phyloP scores from a whole-genome alignment of 1,140 invertebrate species.

The Acromyrmex charruanus region DNA sequence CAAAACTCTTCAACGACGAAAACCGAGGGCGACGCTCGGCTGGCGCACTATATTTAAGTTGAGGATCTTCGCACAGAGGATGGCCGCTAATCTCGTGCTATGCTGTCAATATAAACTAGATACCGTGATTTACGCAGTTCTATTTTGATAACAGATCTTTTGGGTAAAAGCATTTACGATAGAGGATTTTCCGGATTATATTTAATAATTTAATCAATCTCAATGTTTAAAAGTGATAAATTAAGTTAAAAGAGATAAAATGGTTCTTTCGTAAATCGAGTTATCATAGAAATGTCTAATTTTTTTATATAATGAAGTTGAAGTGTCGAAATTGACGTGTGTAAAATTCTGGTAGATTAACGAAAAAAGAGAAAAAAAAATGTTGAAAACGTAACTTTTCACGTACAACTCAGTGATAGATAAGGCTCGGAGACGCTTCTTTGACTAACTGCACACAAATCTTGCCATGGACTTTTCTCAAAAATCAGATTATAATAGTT shows the following conservation, averaged over 20 bases:
- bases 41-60: slow-evolving; percentile 81
- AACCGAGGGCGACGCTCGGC: slow-evolving; percentile 72
- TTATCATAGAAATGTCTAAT: no score
- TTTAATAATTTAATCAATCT: neutral
- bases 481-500: no score
- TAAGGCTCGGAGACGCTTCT: no score
- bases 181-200: neutral
- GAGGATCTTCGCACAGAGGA: slow-evolving; percentile 74
- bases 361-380: no score
- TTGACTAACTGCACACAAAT: no score
- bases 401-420: no score
- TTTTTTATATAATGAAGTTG: no score
- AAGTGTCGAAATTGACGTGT: no score
- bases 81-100: neutral
- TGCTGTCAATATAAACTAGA: slow-evolving; percentile 20
- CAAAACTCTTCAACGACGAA: slow-evolving; percentile 71
- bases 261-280: no score
- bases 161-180: neutral
- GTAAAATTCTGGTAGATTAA: no score
- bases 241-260: neutral
- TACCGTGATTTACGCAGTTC: slow-evolving; percentile 11
- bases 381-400: no score
- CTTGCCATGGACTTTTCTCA: no score
- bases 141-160: neutral
- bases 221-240: neutral